Evolutionary conservation across 2,113 vertebrate species (phyloP).

Genomic region (Phalacrocorax pelagicus): DNA sequence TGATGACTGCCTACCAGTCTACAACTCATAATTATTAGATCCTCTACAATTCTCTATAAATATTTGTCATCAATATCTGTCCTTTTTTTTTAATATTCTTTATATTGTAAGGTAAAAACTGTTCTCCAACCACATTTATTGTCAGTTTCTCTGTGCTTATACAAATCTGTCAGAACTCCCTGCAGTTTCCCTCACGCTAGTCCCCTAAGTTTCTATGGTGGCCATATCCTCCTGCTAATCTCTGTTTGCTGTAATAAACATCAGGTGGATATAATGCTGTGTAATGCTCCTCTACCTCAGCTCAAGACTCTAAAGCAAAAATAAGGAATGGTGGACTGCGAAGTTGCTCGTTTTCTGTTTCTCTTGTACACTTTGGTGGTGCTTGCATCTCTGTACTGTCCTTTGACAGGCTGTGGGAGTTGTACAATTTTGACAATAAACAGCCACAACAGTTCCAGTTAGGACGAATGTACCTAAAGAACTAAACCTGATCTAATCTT

Average conservation of each 20-base stretch:
- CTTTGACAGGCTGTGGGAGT: background rate
- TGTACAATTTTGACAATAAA: background rate
- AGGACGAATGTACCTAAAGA: background rate
- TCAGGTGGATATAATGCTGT: background rate
- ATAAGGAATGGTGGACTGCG: background rate
- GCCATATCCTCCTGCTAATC: background rate
- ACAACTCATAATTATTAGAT: background rate
- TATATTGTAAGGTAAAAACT: background rate
- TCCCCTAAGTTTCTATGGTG: rapidly evolving
- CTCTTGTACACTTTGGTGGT: background rate
- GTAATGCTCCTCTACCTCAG: background rate
- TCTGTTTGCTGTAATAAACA: background rate
- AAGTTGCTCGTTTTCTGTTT: background rate
- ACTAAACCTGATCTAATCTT: background rate
- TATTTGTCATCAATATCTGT: background rate
- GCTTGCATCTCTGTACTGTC: background rate
- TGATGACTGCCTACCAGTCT: background rate
- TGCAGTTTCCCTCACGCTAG: background rate
- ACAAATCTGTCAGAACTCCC: background rate
- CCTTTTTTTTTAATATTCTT: background rate
- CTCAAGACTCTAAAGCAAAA: background rate
- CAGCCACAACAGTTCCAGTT: background rate
- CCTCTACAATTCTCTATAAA: background rate
- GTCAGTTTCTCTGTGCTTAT: background rate
- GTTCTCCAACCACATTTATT: background rate